Conservation (phyloP, 2,113 vertebrate genomes). For the Thomomys bottae region DNA sequence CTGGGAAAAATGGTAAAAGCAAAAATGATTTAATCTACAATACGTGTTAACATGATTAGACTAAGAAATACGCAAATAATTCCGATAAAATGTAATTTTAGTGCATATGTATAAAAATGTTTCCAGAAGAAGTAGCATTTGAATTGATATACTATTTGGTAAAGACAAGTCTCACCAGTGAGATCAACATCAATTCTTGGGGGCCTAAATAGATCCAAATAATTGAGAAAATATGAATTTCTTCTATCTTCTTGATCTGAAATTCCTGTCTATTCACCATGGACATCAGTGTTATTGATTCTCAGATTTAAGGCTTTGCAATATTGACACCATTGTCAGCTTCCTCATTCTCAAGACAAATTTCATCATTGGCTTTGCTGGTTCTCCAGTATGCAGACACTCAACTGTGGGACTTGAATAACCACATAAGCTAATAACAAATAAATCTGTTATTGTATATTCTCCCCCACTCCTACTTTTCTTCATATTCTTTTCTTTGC, state of each 20-base stretch:
- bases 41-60: background rate
- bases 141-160: background rate
- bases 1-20: background rate
- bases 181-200: background rate
- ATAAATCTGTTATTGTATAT: no score
- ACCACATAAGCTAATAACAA: no score
- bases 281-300: background rate
- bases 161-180: background rate
- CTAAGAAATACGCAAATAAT: background rate
- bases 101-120: background rate
- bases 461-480: no score
- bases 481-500: no score
- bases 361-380: no score
- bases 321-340: background rate
- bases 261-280: background rate
- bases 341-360: background rate
- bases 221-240: background rate
- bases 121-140: background rate
- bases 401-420: no score
- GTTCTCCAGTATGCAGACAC: no score
- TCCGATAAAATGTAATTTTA: background rate
- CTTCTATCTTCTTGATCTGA: background rate
- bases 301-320: background rate
- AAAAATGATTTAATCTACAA: background rate
- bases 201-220: background rate